These are phyloP conservation scores for Actinernus sp. DNA, from an alignment of 92 coral and sea anemone species.

Conservation along the genomic window DNA sequence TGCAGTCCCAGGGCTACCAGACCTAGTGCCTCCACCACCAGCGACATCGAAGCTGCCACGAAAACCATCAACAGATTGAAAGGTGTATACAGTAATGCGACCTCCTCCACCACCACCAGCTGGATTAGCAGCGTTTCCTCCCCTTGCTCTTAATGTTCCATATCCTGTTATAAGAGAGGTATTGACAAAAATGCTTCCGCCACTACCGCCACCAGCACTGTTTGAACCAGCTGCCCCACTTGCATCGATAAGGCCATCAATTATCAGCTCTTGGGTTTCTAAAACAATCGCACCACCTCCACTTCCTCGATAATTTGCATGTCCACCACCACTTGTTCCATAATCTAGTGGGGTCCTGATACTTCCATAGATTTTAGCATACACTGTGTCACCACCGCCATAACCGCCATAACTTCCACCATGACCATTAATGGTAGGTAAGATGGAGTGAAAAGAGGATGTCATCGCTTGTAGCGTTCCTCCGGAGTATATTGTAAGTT, in stretches of 20 bases:
- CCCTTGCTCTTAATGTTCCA: constrained; percentile 54
- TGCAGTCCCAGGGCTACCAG: constrained; percentile 62
- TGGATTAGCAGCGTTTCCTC: constrained; percentile 30
- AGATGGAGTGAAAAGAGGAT: constrained; percentile 13
- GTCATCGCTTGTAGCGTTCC: constrained; percentile 36
- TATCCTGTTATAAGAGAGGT: constrained; percentile 26
- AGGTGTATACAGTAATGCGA: constrained; percentile 38
- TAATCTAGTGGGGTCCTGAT: constrained; percentile 38
- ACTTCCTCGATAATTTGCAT: constrained; percentile 17
- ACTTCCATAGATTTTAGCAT: constrained; percentile 32
- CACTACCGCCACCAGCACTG: constrained; percentile 67
- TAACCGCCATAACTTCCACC: constrained; percentile 60
- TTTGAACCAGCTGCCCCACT: constrained; percentile 38
- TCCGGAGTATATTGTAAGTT: constrained; percentile 33
- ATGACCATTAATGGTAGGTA: background rate
- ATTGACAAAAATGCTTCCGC: constrained; percentile 48
- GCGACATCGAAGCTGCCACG: constrained; percentile 52
- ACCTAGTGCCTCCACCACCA: constrained; percentile 45
- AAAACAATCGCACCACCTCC: constrained; percentile 56
- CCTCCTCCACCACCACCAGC: constrained; percentile 75
- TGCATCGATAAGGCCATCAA: constrained; percentile 52
- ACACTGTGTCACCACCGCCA: constrained; percentile 41
- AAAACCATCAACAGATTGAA: constrained; percentile 22
- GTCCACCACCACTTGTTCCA: constrained; percentile 69
- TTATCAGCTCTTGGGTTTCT: constrained; percentile 24